phyloP scores from a whole-genome alignment of 2,113 vertebrate species.

The Macrotis lagotis region DNA sequence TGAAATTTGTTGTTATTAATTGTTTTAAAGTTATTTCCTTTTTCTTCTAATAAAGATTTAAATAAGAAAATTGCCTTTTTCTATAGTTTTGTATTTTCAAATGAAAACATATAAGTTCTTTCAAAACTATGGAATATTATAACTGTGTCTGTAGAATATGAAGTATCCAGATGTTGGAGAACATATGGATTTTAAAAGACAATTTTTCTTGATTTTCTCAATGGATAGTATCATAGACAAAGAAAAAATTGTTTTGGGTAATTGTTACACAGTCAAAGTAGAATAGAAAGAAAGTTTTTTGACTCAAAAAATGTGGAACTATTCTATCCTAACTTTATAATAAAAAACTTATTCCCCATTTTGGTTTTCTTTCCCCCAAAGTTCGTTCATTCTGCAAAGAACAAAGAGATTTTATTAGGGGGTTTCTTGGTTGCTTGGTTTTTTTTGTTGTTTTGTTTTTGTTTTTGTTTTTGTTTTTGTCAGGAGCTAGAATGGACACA shows the following conservation, averaged over 20 bases:
- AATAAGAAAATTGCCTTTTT: conserved; percentile 61
- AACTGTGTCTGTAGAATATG: too few species aligned
- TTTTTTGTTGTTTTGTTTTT: too few species aligned
- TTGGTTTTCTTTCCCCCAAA: neutral
- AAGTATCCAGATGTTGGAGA: neutral
- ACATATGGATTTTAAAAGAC: neutral
- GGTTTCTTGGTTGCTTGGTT: too few species aligned
- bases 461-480: too few species aligned
- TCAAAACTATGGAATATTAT: neutral
- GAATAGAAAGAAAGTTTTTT: neutral
- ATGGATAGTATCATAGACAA: neutral
- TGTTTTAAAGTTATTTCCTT: conserved; percentile 78
- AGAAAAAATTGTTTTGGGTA: neutral
- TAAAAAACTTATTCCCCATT: neutral
- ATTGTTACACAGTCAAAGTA: neutral
- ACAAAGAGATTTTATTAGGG: neutral
- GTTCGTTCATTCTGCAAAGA: neutral
- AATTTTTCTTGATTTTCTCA: neutral
- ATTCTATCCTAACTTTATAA: neutral
- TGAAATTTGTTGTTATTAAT: conserved; percentile 77
- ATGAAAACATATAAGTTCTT: neutral
- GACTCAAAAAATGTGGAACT: neutral
- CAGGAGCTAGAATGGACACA: neutral
- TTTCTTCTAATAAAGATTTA: conserved; percentile 87
- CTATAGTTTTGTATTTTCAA: conserved; percentile 46